Base-by-base conservation (phyloP, 1,140 invertebrate genomes). In the Neoseiulus cucumeris region DNA sequence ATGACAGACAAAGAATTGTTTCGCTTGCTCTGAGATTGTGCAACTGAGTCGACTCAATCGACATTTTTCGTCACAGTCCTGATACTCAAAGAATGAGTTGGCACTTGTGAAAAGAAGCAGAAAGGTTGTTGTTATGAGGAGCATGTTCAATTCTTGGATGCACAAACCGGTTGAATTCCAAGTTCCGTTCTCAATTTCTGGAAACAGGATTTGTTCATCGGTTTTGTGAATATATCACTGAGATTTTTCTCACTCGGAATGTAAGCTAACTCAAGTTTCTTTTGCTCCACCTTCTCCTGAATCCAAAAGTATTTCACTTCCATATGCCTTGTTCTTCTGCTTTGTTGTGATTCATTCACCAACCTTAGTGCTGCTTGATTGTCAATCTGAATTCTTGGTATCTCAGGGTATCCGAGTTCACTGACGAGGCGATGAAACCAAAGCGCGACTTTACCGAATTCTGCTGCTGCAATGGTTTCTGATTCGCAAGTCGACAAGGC, bases 321-420 rank as follows among this genome's bases (percentile, higher is more conserved):
- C 44, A 77, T 77, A 64, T 76, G 74, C 66, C 76, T 75, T 0
- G 75, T 74, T 64, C 75, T 69, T 30, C 70, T 65, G 64, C 77
- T 75, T 45, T 74, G 74, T 44, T 74, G 71, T 12, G 74, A 72
- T 69, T 76, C 76, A 39, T 74, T 66, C 18, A 70, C 68, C 2
- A 76, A 65, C 42, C 66, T 71, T 29, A 75, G 69, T 17, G 73
- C 72, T 65, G 69, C 69, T 42, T 70, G 66, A 68, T 75, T 76
- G 51, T 75, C 73, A 42, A 74, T 68, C 33, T 39, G 33, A 9
- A 39, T 39, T 9, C 33, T 39, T 9, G 33, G 33, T 39, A 39
- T 9, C 9, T 39, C 33, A 6, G 33, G 33, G 9, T 39, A 39
- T 12, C 33, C 41, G 9, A 47, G 51, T 28, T 67, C 66, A 14